Evolutionary conservation across 2,888 invertebrate species (phyloP).

Genomic region (Tetrapedia diversipes): DNA sequence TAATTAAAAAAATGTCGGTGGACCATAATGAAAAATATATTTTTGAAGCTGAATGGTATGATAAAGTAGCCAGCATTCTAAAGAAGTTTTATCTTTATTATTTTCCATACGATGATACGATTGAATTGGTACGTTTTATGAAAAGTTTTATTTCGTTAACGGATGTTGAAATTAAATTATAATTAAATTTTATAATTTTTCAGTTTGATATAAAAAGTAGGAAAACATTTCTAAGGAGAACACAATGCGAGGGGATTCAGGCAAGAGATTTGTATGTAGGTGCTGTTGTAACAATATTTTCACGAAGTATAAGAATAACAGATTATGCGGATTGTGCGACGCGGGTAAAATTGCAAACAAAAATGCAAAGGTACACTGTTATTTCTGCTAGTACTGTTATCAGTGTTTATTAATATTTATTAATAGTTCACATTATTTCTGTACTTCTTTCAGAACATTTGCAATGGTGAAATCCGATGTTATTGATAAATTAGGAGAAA

Average conservation of each 20-base stretch:
- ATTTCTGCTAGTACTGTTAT: background rate
- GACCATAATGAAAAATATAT: conserved; percentile 78
- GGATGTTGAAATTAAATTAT: background rate
- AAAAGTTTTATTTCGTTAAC: conserved; percentile 8
- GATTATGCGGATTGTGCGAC: conserved; percentile 90
- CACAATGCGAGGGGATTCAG: conserved; percentile 87
- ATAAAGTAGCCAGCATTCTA: conserved; percentile 89
- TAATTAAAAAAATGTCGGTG: conserved; percentile 63
- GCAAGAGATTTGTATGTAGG: conserved; percentile 90
- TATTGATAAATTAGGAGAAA: conserved; percentile 88
- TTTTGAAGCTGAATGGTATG: conserved; percentile 94
- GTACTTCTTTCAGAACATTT: conserved; percentile 87
- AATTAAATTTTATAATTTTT: conserved; percentile 54
- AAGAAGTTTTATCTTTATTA: conserved; percentile 91
- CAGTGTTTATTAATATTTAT: background rate
- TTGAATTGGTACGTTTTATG: conserved; percentile 89
- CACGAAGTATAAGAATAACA: conserved; percentile 88
- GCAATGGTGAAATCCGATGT: conserved; percentile 91
- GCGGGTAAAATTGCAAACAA: conserved; percentile 85
- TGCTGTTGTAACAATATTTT: conserved; percentile 88
- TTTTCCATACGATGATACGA: conserved; percentile 89
- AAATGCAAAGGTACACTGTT: conserved; percentile 86
- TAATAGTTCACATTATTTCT: background rate
- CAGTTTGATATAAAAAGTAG: conserved; percentile 87
- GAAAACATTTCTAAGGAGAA: conserved; percentile 88